These are phyloP conservation scores for Eulithis prunata DNA, from an alignment of 2,888 invertebrate species.

Conservation along the genomic window DNA sequence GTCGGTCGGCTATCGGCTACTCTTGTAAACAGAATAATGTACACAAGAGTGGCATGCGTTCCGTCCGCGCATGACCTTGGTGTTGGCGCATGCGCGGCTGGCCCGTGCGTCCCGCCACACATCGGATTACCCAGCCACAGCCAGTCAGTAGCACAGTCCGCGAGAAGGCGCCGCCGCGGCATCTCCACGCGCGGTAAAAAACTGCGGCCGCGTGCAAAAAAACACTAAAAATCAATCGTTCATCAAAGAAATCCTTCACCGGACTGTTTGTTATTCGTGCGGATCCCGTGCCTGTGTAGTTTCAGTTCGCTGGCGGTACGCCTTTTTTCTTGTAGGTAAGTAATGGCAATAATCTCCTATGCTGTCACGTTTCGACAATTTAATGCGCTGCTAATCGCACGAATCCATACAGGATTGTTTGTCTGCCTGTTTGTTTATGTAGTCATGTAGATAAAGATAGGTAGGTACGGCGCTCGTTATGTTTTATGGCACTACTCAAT, in stretches of 20 bases:
- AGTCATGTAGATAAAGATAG: slow-evolving; percentile 30
- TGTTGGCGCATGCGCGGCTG: slow-evolving; percentile 61
- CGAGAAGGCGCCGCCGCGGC: slow-evolving; percentile 60
- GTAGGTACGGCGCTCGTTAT: slow-evolving; percentile 51
- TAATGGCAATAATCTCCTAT: slow-evolving; percentile 59
- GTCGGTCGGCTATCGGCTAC: not conserved
- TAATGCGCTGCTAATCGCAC: slow-evolving; percentile 65
- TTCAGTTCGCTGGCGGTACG: slow-evolving; percentile 15
- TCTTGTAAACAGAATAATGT: slow-evolving; percentile 39
- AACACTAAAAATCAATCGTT: slow-evolving; percentile 43
- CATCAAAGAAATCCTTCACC: slow-evolving; percentile 35
- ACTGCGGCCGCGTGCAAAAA: slow-evolving; percentile 43
- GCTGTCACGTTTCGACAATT: slow-evolving; percentile 75
- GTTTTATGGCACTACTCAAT: slow-evolving; percentile 55
- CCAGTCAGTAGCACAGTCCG: slow-evolving; percentile 61
- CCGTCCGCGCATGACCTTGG: slow-evolving; percentile 72
- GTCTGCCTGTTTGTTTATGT: slow-evolving; percentile 55
- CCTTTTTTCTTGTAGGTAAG: slow-evolving; percentile 52
- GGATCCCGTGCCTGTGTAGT: slow-evolving; percentile 24
- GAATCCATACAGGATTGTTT: slow-evolving; percentile 66
- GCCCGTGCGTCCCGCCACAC: slow-evolving; percentile 43
- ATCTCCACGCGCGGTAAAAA: slow-evolving; percentile 30
- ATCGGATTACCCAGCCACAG: slow-evolving; percentile 44
- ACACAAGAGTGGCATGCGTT: slow-evolving; percentile 49
- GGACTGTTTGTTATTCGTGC: slow-evolving; percentile 6